Evolutionary conservation across 2,888 invertebrate genomes (phyloP), one percentile per base, ranked within the genome.

Genomic region (Meliscaeva auricollis): DNA sequence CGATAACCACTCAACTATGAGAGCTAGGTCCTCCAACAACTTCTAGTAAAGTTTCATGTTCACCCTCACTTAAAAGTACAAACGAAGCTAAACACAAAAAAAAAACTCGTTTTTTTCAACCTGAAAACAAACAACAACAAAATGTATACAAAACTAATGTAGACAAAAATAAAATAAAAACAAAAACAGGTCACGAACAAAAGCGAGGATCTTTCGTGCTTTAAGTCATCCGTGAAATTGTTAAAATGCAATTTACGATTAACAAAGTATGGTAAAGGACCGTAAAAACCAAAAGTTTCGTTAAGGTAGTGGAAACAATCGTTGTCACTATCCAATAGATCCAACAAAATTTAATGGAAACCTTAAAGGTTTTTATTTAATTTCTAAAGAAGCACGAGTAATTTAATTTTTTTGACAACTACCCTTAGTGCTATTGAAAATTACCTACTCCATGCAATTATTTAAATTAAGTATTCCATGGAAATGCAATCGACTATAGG

Each of bases 161-260:
- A 52, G 48, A 75, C 60, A 75, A 35, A 3, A 62, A 83, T 44
- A 46, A 20, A 68, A 62, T 22, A 44, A 70, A 22, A 38, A 66
- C n/a, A 66, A 62, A 73, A 84, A 80, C 79, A 70, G 74, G 84
- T 80, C 84, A 84, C 84, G 80, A 80, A 84, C 70, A 50, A 74
- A 82, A 72, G 70, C 75, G 84, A 84, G 84, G 84, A 84, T 84
- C 79, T 75, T n/a, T 84, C 54, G 64, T 79, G 79, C 69, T 75
- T 79, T 64, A 69, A 79, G 79, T 66, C 79, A 79, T 78, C 78
- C 73, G 69, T 58, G 44, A 79, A 79, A 79, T 84, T 74, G 66
- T 66, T 41, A 54, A 76, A 76, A 48, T 46, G 62, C 26, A 44
- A 20, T 44, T 41, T 22, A 50, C 35, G 13, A 32, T 48, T 46